Percentiles rank a stretch among this genome's conserved stretches.
Conservation (phyloP, 2,888 invertebrate species). For the Phyto melanocephala region DNA sequence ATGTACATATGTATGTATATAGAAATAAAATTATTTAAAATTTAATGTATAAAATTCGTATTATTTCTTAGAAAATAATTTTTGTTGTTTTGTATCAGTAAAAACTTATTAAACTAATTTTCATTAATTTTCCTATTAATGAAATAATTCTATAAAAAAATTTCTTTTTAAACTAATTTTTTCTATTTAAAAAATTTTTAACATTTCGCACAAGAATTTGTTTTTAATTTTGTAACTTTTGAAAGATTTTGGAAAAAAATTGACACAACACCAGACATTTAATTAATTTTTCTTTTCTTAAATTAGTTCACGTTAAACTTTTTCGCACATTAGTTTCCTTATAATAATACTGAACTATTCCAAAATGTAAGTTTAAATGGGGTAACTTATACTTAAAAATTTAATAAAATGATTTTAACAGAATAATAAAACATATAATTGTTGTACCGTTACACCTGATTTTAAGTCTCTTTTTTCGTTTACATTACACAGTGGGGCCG, state of each 20-base stretch:
- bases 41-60: constrained; percentile 64
- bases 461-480: not conserved
- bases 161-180: constrained; percentile 4
- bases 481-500: no score
- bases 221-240: not conserved
- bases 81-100: constrained; percentile 60
- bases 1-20: not conserved
- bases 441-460: constrained; percentile 30
- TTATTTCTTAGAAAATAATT: constrained; percentile 67
- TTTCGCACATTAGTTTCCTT: constrained; percentile 7
- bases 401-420: not conserved
- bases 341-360: not conserved
- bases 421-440: constrained; percentile 5
- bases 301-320: not conserved
- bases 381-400: not conserved
- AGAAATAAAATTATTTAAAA: constrained; percentile 4
- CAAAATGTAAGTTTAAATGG: not conserved
- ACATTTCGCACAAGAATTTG: no score
- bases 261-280: constrained; percentile 46
- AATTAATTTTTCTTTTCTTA: constrained; percentile 5
- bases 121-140: constrained; percentile 65
- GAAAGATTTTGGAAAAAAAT: not conserved
- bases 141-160: constrained; percentile 41
- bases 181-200: not conserved
- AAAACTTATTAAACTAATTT: constrained; percentile 51